Evolutionary conservation across 1,140 invertebrate species (phyloP), one percentile per base, ranked within the genome.

Genomic region (Drosophila triauraria): DNA sequence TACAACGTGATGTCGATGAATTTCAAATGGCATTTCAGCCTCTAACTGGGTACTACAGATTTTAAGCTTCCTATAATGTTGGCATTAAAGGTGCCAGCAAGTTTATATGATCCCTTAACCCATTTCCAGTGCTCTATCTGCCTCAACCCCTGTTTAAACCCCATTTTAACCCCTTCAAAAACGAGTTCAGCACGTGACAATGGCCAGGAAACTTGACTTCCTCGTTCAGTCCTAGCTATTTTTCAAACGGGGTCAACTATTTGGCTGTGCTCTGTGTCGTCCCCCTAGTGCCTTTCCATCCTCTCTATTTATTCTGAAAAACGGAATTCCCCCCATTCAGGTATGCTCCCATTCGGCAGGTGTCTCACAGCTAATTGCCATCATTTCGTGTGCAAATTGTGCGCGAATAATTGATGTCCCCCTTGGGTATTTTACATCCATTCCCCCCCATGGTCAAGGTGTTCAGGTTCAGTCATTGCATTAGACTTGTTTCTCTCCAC

Each of bases 341-440:
- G 35, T 70, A 30, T 47, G 65, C 51, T 58, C 35, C 75, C 75
- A 48, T 60, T 58, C 61, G 54, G 40, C 69, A 82, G 79, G 65
- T 86, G 79, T 64, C 61, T 75, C 74, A 50, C 69, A 65, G 65
- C 78, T 88, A 88, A 88, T 88, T 88, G 85, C 80, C 63, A 43
- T 88, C 76, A 72, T 88, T 86, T 88, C 69, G 54, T 70, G 84
- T 75, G 68, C 84, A 87, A 87, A 88, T 88, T 87, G 80, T 70
- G 70, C 59, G 48, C 76, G 61, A 69, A 68, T 77, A 77, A 67
- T 67, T 63, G 76, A 61, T 62, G 74, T 5, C 35, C 58, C 42
- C 47, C 58, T 48, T 32, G 43, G 25, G 17, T 7, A 20, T 38
- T 40, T 35, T 57, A 10, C 25, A 7, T 12, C 20, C 23, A 20